A percentile compares a stretch with the other conserved stretches of the same genome.
Conservation (phyloP, 2,113 vertebrate species). For the Recurvirostra avosetta region DNA sequence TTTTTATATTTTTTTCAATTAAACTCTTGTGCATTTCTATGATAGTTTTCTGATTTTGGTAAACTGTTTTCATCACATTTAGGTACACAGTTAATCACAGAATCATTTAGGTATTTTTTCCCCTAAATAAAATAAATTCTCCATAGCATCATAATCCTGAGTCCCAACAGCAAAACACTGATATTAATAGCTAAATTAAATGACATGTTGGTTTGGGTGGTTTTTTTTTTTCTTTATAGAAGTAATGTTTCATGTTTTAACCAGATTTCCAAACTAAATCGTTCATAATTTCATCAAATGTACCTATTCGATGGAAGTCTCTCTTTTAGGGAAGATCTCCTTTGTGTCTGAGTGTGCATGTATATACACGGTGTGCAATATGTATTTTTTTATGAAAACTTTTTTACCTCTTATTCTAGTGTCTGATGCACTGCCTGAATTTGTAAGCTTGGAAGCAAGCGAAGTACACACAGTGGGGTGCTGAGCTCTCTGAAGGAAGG, state of each 20-base stretch:
- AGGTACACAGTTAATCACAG: background rate
- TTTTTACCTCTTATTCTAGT: background rate
- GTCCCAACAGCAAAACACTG: background rate
- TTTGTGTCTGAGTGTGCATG: background rate
- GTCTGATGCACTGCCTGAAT: slow-evolving; percentile 13
- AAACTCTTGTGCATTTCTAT: background rate
- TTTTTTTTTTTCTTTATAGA: background rate
- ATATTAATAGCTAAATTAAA: background rate
- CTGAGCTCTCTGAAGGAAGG: slow-evolving; percentile 29
- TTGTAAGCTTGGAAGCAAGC: slow-evolving; percentile 28
- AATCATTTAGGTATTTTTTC: background rate
- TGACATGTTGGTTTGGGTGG: background rate
- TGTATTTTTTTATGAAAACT: background rate
- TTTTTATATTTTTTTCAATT: background rate
- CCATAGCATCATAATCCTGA: background rate
- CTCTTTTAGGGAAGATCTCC: background rate
- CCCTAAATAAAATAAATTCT: background rate
- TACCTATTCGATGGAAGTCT: background rate
- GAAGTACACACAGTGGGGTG: slow-evolving; percentile 21
- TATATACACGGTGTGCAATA: background rate
- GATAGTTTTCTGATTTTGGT: background rate
- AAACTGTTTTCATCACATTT: background rate
- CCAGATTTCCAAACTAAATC: background rate
- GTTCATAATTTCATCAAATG: background rate
- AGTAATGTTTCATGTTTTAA: background rate